Conservation (phyloP, 2,797 vertebrate species). For the Melanotaenia maccullochi region DNA sequence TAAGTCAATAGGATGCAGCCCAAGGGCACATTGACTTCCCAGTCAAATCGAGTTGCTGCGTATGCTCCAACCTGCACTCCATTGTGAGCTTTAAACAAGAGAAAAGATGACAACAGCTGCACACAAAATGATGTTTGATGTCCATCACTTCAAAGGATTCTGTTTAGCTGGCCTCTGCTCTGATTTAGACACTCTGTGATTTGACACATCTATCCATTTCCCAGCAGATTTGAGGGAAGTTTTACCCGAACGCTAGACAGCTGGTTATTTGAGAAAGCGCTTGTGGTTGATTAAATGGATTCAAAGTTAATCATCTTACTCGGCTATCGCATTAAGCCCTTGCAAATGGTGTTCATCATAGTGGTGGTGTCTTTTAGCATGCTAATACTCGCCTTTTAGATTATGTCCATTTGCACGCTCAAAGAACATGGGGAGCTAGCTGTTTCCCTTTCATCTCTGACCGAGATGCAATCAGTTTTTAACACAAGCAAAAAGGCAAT, state of each 20-base stretch:
- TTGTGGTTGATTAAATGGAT: slow-evolving; percentile 79
- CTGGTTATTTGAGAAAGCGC: slow-evolving; percentile 69
- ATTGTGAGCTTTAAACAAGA: slow-evolving; percentile 41
- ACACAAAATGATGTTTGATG: slow-evolving; percentile 57
- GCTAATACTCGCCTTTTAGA: slow-evolving; percentile 76
- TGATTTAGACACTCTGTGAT: slow-evolving; percentile 42
- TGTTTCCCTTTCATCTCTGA: slow-evolving; percentile 69
- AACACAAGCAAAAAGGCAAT: slow-evolving; percentile 65
- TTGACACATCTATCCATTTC: slow-evolving; percentile 55
- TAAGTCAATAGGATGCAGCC: slow-evolving; percentile 69
- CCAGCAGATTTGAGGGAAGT: slow-evolving; percentile 64
- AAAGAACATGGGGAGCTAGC: slow-evolving; percentile 50
- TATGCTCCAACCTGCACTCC: slow-evolving; percentile 35
- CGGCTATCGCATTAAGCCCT: slow-evolving; percentile 76
- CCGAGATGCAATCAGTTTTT: slow-evolving; percentile 70
- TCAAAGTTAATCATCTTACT: slow-evolving; percentile 81
- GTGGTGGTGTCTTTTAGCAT: slow-evolving; percentile 74
- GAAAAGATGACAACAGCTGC: slow-evolving; percentile 37
- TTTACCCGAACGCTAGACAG: slow-evolving; percentile 57
- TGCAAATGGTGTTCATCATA: slow-evolving; percentile 76
- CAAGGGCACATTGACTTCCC: slow-evolving; percentile 70
- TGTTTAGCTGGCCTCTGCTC: slow-evolving; percentile 40
- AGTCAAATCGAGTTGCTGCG: slow-evolving; percentile 46
- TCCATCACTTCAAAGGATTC: slow-evolving; percentile 57
- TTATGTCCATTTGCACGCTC: slow-evolving; percentile 71